Evolutionary conservation across 35 echinoderm and acorn worm species (phyloP).

Genomic region (Holothuria glaberrima): DNA sequence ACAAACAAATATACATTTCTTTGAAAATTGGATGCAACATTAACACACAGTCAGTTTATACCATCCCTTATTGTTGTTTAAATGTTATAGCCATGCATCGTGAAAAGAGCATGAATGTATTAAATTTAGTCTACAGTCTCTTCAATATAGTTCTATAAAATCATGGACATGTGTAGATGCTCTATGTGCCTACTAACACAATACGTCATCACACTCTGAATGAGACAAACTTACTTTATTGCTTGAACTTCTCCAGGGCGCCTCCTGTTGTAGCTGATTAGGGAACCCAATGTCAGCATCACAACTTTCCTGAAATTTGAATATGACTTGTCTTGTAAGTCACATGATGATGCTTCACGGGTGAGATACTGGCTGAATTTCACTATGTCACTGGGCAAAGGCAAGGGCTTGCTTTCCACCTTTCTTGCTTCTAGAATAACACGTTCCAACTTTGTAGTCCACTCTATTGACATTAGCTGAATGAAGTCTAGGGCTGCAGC

Average conservation of each 20-base stretch:
- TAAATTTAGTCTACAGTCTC: too few species aligned
- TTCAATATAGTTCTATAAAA: too few species aligned
- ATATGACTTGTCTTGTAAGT: conserved; percentile 49
- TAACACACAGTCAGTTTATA: too few species aligned
- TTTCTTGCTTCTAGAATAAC: conserved; percentile 25
- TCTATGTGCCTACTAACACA: too few species aligned
- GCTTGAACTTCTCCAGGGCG: conserved; percentile 52
- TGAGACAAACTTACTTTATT: conserved; percentile 25
- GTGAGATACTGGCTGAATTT: conserved; percentile 24
- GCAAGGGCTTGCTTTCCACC: conserved; percentile 9
- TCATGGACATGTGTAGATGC: too few species aligned
- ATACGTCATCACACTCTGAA: too few species aligned
- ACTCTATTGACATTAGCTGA: conserved; percentile 34
- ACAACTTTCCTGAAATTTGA: conserved; percentile 63
- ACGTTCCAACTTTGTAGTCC: conserved; percentile 40
- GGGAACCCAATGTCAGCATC: background rate
- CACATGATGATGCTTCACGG: background rate
- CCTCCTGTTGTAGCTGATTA: conserved; percentile 58
- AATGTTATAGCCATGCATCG: too few species aligned
- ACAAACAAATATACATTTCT: too few species aligned
- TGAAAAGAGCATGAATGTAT: too few species aligned
- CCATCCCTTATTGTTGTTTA: too few species aligned
- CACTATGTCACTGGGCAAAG: conserved; percentile 57
- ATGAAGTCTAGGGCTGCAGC: conserved; percentile 43
- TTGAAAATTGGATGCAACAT: too few species aligned